A percentile compares a stretch with the other conserved stretches of the same genome.
Evolutionary conservation across 2,888 invertebrate species (phyloP).

Genomic region (Marasmarcha lunaedactyla): DNA sequence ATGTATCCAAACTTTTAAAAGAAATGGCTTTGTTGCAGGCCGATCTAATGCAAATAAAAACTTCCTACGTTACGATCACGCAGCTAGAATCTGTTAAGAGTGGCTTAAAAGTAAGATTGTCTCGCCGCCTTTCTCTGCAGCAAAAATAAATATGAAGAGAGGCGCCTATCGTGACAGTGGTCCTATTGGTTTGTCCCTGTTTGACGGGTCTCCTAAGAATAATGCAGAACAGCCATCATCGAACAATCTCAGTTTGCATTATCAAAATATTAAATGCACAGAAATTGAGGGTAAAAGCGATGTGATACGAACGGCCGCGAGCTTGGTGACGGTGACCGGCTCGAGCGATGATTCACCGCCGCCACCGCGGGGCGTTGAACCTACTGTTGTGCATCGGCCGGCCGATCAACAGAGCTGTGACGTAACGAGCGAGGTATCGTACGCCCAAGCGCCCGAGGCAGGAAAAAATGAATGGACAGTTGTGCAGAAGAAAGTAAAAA

Average conservation of each 20-base stretch:
- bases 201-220: slow-evolving; percentile 1
- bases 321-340: background rate
- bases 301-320: background rate
- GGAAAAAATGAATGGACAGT: slow-evolving; percentile 1
- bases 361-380: background rate
- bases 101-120: background rate
- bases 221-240: background rate
- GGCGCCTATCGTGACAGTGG: slow-evolving; percentile 10
- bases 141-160: slow-evolving; percentile 9
- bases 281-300: slow-evolving; percentile 1
- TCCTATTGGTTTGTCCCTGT: slow-evolving; percentile 7
- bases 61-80: slow-evolving; percentile 1
- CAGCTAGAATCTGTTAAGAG: slow-evolving; percentile 2
- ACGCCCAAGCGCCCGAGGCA: background rate
- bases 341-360: background rate
- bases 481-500: slow-evolving; percentile 2
- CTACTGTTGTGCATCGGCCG: background rate
- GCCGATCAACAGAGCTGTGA: background rate
- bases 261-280: background rate
- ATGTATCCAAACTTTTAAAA: slow-evolving; percentile 6
- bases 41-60: slow-evolving; percentile 3
- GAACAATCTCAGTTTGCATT: background rate
- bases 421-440: background rate
- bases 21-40: slow-evolving; percentile 2
- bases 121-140: slow-evolving; percentile 8